A percentile compares a stretch with the other conserved stretches of the same genome.
Conservation (phyloP, 2,113 vertebrate species). For the Oncorhynchus clarkii region DNA sequence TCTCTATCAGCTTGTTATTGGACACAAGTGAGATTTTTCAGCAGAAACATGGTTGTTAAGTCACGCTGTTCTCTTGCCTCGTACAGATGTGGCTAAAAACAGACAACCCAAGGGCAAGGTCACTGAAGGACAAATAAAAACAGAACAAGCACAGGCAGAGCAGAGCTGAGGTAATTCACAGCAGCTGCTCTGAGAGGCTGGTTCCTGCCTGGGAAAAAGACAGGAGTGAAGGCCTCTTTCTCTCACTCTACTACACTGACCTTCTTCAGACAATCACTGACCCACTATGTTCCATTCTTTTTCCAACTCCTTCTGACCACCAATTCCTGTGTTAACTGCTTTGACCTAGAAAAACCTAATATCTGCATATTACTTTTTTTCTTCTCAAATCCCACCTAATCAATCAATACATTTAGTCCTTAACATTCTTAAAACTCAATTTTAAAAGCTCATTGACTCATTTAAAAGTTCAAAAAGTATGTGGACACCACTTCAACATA, state of each 20-base stretch:
- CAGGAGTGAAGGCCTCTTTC: slow-evolving; percentile 33
- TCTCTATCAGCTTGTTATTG: background rate
- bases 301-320: background rate
- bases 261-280: background rate
- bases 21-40: slow-evolving; percentile 19
- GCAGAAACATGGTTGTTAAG: slow-evolving; percentile 11
- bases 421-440: background rate
- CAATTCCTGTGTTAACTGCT: background rate
- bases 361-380: background rate
- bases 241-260: background rate
- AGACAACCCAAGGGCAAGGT: slow-evolving; percentile 70
- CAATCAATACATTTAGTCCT: background rate
- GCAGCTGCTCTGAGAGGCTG: slow-evolving; percentile 61
- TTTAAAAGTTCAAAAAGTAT: too few species aligned
- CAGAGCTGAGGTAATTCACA: slow-evolving; percentile 43
- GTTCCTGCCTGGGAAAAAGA: slow-evolving; percentile 74
- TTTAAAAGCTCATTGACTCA: background rate
- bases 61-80: slow-evolving; percentile 30
- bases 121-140: slow-evolving; percentile 70
- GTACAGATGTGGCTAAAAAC: slow-evolving; percentile 55
- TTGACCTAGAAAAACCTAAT: background rate
- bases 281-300: background rate
- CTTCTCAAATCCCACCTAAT: background rate
- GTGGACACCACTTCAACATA: too few species aligned
- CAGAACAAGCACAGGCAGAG: slow-evolving; percentile 18